phyloP scores from a whole-genome alignment of 2,113 vertebrate genomes.

The Dasypus novemcinctus region DNA sequence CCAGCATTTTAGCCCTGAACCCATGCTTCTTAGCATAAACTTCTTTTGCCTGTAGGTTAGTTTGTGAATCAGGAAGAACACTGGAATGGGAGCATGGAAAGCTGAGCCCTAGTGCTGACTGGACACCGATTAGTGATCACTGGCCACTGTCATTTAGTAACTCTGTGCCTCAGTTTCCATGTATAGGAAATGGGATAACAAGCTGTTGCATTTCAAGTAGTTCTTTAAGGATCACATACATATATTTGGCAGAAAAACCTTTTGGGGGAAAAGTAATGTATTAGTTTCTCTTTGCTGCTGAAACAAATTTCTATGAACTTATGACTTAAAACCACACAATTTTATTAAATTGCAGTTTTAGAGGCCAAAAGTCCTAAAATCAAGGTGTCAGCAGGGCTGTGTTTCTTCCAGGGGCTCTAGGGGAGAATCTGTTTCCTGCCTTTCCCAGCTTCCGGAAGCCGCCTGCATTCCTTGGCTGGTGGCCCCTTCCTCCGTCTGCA shows the following conservation, averaged over 20 bases:
- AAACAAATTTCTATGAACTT: neutral
- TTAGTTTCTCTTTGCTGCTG: neutral
- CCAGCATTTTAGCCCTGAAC: neutral
- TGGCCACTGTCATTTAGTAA: neutral
- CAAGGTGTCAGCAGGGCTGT: neutral
- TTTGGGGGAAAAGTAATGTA: neutral
- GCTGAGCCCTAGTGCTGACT: neutral
- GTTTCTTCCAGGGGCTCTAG: neutral
- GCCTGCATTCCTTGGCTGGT: rapidly evolving
- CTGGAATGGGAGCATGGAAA: too few relatives aligned
- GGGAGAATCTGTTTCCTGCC: neutral
- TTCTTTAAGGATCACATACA: neutral
- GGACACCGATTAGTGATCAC: neutral
- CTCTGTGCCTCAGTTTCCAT: neutral
- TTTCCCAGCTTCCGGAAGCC: neutral
- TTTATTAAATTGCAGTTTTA: neutral
- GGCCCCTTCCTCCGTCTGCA: too few relatives aligned
- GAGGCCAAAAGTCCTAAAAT: neutral
- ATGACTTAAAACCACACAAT: neutral
- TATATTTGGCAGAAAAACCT: neutral
- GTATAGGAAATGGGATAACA: neutral
- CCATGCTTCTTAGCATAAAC: neutral
- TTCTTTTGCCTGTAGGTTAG: neutral
- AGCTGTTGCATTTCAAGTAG: neutral
- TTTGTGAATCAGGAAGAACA: neutral